Conservation (phyloP, 2,888 invertebrate species). For the Caradrina clavipalpis region DNA sequence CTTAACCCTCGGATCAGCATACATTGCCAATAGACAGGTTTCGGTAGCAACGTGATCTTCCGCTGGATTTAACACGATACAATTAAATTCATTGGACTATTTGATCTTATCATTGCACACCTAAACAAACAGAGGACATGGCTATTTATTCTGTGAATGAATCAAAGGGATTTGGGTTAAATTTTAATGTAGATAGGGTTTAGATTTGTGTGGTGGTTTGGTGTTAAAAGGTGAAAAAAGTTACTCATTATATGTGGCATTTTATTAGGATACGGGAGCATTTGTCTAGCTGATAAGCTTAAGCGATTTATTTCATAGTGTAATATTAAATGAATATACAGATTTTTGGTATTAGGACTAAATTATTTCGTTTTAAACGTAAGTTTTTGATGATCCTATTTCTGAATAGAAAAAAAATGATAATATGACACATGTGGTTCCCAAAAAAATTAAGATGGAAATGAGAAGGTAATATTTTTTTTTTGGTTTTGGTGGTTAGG, state of each 20-base stretch:
- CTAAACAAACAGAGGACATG: constrained; percentile 78
- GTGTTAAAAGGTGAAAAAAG: constrained; percentile 33
- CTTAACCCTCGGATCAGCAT: constrained; percentile 21
- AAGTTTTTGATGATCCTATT: too few species aligned
- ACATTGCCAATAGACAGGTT: constrained; percentile 67
- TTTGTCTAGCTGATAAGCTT: constrained; percentile 50
- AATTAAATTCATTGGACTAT: constrained; percentile 65
- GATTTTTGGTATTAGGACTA: too few species aligned
- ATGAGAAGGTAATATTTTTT: too few species aligned
- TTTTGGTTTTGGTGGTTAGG: too few species aligned
- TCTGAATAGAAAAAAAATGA: too few species aligned
- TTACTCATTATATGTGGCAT: constrained; percentile 50
- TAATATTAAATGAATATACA: too few species aligned
- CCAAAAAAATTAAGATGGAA: too few species aligned
- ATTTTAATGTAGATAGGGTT: not conserved
- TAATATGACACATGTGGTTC: too few species aligned
- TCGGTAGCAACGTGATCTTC: constrained; percentile 69
- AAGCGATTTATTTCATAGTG: constrained; percentile 9
- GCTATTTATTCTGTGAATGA: not conserved
- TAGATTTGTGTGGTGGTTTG: constrained; percentile 3
- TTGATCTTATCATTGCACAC: constrained; percentile 81
- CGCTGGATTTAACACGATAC: constrained; percentile 72
- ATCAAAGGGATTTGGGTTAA: constrained; percentile 5
- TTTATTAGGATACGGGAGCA: constrained; percentile 58
- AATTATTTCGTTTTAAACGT: too few species aligned